Conservation (phyloP, 2,797 vertebrate species). For the Hoplostethus mediterraneus region DNA sequence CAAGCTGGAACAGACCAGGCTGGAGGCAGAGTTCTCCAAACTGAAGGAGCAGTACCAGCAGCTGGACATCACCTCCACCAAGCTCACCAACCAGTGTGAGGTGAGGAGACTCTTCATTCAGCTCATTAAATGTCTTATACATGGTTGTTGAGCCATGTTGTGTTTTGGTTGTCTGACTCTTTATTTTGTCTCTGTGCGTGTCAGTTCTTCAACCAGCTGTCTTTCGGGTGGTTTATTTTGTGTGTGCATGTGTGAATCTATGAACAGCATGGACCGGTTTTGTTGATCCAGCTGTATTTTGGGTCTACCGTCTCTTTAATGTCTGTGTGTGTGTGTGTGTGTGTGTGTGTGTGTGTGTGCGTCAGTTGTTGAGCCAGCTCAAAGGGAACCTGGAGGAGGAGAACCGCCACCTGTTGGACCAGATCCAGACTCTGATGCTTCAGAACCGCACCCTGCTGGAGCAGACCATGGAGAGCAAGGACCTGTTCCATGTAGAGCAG, state of each 20-base stretch:
- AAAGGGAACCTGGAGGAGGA: conserved; percentile 99
- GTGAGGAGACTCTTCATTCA: conserved; percentile 69
- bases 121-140: not conserved
- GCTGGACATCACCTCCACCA: conserved; percentile 96
- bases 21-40: conserved; percentile 97
- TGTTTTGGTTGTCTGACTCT: not conserved
- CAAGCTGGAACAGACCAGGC: conserved; percentile 94
- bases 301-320: conserved; percentile 4
- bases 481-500: conserved; percentile 98
- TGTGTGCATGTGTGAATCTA: not conserved
- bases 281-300: not conserved
- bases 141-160: not conserved
- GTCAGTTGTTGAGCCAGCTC: conserved; percentile 95
- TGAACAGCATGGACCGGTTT: not conserved
- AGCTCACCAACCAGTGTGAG: conserved; percentile 98
- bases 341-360: conserved; percentile 5
- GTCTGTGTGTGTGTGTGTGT: conserved; percentile 7
- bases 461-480: conserved; percentile 99
- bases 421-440: conserved; percentile 97
- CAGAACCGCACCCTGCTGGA: conserved; percentile 96
- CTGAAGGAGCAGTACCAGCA: conserved; percentile 97
- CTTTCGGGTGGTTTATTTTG: conserved; percentile 6
- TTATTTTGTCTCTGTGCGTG: not conserved
- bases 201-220: conserved; percentile 31
- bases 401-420: conserved; percentile 96